Evolutionary conservation across 2,797 vertebrate genomes (phyloP).

Genomic region (Cirrhinus mrigala): DNA sequence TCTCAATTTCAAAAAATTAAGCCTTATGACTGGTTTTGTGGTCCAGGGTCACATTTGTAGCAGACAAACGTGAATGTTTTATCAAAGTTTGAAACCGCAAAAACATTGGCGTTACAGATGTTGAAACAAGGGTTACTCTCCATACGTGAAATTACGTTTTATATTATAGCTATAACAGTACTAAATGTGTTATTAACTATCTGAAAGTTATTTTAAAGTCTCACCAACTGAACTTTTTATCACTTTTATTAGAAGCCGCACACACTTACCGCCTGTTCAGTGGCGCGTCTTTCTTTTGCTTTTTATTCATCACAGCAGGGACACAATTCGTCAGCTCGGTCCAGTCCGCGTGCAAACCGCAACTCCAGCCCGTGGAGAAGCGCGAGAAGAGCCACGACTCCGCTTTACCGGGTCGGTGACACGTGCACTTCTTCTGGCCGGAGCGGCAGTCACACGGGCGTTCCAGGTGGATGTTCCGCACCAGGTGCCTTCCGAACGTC

Average conservation of each 20-base stretch:
- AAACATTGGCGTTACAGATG: not conserved
- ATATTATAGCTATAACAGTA: not conserved
- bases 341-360: constrained; percentile 96
- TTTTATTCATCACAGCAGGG: constrained; percentile 88
- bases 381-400: constrained; percentile 96
- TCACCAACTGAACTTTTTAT: not conserved
- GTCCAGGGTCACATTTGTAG: not conserved
- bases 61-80: not conserved
- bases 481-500: constrained; percentile 93
- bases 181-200: not conserved
- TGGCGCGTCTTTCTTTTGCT: constrained; percentile 76
- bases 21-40: too few relatives aligned
- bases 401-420: constrained; percentile 89
- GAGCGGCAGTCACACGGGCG: constrained; percentile 90
- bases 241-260: not conserved
- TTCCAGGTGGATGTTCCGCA: constrained; percentile 93
- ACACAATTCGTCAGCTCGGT: constrained; percentile 95
- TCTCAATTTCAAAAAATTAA: too few relatives aligned
- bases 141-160: not conserved
- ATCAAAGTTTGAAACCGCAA: not conserved
- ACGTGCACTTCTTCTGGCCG: constrained; percentile 93
- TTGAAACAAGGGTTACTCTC: not conserved
- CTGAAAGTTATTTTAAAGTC: not conserved
- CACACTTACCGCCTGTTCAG: constrained; percentile 77
- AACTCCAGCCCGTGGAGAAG: constrained; percentile 97